A percentile compares a stretch with the other conserved stretches of the same genome.
phyloP scores from a whole-genome alignment of 2,113 vertebrate genomes.

The Proterorhinus semilunaris region DNA sequence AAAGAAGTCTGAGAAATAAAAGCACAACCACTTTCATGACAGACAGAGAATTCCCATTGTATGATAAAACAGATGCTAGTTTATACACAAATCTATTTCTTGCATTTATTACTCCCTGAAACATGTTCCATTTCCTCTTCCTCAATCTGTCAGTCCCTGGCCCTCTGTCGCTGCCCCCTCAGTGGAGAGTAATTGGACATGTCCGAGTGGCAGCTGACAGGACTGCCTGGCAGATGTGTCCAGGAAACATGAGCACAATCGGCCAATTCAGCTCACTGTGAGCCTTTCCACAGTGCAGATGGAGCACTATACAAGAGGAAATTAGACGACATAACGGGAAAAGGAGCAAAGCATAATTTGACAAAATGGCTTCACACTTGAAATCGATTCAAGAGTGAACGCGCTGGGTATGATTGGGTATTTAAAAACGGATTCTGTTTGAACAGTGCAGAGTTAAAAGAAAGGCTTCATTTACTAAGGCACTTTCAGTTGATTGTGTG shows the following conservation, averaged over 20 bases:
- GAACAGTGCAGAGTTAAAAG: not conserved
- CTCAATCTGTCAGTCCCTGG: constrained; percentile 43
- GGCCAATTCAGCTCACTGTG: constrained; percentile 55
- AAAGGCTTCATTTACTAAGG: not conserved
- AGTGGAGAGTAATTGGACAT: constrained; percentile 58
- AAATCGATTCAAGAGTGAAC: constrained; percentile 39
- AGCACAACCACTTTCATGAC: not conserved
- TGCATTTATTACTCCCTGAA: constrained; percentile 8
- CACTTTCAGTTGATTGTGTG: not conserved
- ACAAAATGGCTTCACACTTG: constrained; percentile 54
- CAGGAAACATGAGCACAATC: constrained; percentile 59
- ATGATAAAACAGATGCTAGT: not conserved
- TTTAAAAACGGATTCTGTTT: constrained; percentile 25
- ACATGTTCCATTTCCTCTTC: constrained; percentile 36
- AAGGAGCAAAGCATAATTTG: constrained; percentile 37
- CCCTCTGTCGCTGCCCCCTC: constrained; percentile 32
- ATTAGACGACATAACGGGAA: constrained; percentile 51
- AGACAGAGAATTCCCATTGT: not conserved
- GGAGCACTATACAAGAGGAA: constrained; percentile 55
- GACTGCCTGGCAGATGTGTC: constrained; percentile 67
- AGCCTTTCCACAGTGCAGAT: constrained; percentile 63
- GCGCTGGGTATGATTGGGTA: constrained; percentile 14
- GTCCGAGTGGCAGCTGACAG: constrained; percentile 68
- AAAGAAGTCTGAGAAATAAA: no score
- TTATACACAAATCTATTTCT: constrained; percentile 1